Base-by-base conservation (phyloP, 2,113 vertebrate genomes). In the Zonotrichia leucophrys region DNA sequence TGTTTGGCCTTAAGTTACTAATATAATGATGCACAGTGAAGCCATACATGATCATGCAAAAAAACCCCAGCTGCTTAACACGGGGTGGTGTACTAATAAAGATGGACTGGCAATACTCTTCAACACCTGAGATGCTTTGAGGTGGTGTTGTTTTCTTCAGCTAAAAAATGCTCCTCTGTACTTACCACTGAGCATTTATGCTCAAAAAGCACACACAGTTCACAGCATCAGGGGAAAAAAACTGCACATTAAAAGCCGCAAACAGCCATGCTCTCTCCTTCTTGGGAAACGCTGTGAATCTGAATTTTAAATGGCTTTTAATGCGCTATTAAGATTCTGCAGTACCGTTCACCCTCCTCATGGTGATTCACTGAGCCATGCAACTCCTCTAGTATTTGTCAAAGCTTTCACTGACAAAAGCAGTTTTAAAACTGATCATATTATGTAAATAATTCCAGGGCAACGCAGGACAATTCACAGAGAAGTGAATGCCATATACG, bases 1-100 rank as follows among this genome's bases (percentile, higher is more conserved):
- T 97, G 83, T 95, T 96, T 94, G 83, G 56, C 92, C 86, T 89
- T 46, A 82, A 85, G 46, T 87, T 83, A 92, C 83, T 33, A 12
- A 78, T 80, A 89, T 14, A 75, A 66, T 60, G 64, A 73, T 76
- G 62, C 88, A 81, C 50, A 58, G 50, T 66, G 88, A 89, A 95
- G 55, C 56, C 89, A 35, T 87, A 94, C 37, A 41, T 72, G 69
- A 73, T 67, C 59, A 83, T 85, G 64, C 9, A 64, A 63, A 46
- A 31, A 62, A 28, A 62, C 4, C 10, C 30, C 70, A 92, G 64
- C 52, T 95, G 90, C 82, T 87, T 87, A 89, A 79, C 81, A 84
- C 44, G 58, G 91, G 66, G 66, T 82, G 69, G 46, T 89, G 41
- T 66, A 68, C 87, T 64, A 95, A 96, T 94, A 92, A 95, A 92